phyloP scores from a whole-genome alignment of 1,140 invertebrate species.

The Melipona quadrifasciata region DNA sequence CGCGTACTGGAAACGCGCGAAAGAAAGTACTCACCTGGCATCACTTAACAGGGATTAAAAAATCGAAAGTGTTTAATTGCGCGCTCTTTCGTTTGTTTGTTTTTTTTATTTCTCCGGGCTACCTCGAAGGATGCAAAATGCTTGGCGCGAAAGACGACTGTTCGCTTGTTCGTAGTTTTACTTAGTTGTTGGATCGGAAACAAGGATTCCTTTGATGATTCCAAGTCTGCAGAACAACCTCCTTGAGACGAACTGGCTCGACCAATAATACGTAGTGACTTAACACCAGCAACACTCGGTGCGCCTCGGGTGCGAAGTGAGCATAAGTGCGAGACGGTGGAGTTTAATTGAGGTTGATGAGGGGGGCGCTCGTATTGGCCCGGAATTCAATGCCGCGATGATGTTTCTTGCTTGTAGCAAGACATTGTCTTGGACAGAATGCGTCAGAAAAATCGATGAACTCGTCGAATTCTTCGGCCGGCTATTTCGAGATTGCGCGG shows the following conservation, averaged over 20 bases:
- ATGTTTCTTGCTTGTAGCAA: conserved; percentile 75
- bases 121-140: background rate
- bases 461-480: background rate
- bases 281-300: conserved; percentile 71
- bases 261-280: conserved; percentile 73
- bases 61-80: background rate
- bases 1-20: conserved; percentile 6
- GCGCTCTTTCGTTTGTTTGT: too few species aligned
- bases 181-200: conserved; percentile 3
- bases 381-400: conserved; percentile 81
- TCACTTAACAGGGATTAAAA: background rate
- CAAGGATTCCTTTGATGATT: conserved; percentile 45
- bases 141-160: background rate
- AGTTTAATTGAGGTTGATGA: conserved; percentile 83
- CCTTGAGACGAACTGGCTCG: conserved; percentile 52
- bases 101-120: background rate
- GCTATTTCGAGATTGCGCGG: background rate
- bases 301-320: conserved; percentile 79
- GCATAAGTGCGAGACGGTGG: conserved; percentile 78
- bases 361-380: conserved; percentile 81
- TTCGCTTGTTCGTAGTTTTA: background rate
- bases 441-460: conserved; percentile 65
- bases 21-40: background rate
- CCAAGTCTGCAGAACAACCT: conserved; percentile 44
- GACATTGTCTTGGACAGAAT: conserved; percentile 70